Percentiles rank a stretch among this genome's conserved stretches.
Conservation (phyloP, 1,140 invertebrate genomes). For the Alviniconcha marisindica region DNA sequence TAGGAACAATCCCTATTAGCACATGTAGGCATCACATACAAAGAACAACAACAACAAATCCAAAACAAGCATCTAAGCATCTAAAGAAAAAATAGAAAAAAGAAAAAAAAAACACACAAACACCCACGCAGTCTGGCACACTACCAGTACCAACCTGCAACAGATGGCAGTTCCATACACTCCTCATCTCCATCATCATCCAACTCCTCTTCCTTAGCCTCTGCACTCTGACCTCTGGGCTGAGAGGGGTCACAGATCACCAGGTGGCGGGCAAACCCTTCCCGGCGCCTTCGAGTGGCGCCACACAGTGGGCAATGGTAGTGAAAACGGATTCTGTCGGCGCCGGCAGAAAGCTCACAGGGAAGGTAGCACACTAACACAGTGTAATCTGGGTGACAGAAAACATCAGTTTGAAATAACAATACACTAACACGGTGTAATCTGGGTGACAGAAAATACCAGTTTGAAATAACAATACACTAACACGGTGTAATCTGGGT, state of each 20-base stretch:
- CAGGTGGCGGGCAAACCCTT: conserved; percentile 31
- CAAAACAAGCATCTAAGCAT: too few species aligned
- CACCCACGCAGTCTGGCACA: background rate
- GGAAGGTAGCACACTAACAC: conserved; percentile 37
- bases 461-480: too few species aligned
- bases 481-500: conserved; percentile 36
- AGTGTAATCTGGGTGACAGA: conserved; percentile 37
- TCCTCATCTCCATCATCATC: background rate
- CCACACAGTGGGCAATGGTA: conserved; percentile 47
- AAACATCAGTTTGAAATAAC: too few species aligned
- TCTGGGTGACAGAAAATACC: conserved; percentile 36
- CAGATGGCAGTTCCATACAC: background rate
- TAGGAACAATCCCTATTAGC: too few species aligned
- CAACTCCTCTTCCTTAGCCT: background rate
- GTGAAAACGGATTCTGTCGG: conserved; percentile 32
- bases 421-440: conserved; percentile 39
- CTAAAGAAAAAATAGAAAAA: too few species aligned
- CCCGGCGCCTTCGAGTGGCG: conserved; percentile 29
- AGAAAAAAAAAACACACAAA: too few species aligned
- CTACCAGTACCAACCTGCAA: background rate
- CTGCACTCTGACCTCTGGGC: background rate
- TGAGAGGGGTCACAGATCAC: conserved; percentile 28
- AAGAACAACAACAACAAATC: too few species aligned
- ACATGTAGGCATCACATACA: too few species aligned
- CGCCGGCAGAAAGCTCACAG: conserved; percentile 15